Conservation (phyloP, 2,888 invertebrate genomes). For the Drosophila neotestacea region DNA sequence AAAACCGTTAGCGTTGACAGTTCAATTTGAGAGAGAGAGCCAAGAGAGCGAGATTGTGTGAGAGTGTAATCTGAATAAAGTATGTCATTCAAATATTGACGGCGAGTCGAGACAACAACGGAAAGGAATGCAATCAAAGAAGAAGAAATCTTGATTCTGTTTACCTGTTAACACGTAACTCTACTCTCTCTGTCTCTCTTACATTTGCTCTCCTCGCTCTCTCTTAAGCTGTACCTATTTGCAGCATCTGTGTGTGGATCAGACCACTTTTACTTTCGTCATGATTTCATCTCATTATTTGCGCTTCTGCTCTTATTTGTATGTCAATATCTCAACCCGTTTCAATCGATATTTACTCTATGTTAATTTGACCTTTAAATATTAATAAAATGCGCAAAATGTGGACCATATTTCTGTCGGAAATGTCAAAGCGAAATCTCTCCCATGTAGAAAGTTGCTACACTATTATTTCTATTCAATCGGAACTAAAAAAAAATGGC, state of each 20-base stretch:
- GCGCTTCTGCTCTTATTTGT: slow-evolving; percentile 3
- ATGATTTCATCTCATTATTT: slow-evolving; percentile 25
- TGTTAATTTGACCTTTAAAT: slow-evolving; percentile 37
- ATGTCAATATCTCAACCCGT: slow-evolving; percentile 3
- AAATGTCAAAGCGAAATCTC: slow-evolving; percentile 10
- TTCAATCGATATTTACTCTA: slow-evolving; percentile 7
- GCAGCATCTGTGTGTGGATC: slow-evolving; percentile 30
- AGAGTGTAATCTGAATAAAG: slow-evolving; percentile 34
- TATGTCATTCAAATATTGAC: slow-evolving; percentile 70
- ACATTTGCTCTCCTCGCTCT: neutral
- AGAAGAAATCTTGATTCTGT: slow-evolving; percentile 35
- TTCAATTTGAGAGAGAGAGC: neutral
- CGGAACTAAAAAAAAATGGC: neutral
- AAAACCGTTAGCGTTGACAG: slow-evolving; percentile 46
- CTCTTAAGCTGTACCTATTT: neutral
- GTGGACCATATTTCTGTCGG: neutral
- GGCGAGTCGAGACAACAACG: slow-evolving; percentile 12
- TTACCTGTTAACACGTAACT: slow-evolving; percentile 32
- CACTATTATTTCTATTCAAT: neutral
- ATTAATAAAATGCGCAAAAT: slow-evolving; percentile 6
- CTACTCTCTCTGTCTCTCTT: slow-evolving; percentile 1
- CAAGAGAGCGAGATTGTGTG: slow-evolving; percentile 1
- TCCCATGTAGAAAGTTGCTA: neutral
- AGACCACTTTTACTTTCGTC: slow-evolving; percentile 51
- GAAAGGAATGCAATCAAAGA: slow-evolving; percentile 40